phyloP scores from a whole-genome alignment of 2,797 vertebrate genomes.

The Protosalanx chinensis region DNA sequence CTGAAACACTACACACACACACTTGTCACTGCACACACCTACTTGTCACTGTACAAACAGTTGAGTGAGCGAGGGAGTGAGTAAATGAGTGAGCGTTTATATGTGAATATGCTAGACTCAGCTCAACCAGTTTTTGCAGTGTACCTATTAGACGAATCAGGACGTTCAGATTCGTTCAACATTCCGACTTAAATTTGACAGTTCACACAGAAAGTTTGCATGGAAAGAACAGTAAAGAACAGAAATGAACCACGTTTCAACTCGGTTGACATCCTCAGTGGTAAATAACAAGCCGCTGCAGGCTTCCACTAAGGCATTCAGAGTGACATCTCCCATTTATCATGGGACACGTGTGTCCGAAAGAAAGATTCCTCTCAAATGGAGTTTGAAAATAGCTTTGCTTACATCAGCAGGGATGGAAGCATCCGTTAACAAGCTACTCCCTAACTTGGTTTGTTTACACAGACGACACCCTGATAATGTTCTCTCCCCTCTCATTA shows the following conservation, averaged over 20 bases:
- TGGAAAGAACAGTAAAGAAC: no score
- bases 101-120: constrained; percentile 9
- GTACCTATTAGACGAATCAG: constrained; percentile 29
- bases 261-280: not conserved
- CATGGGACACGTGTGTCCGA: constrained; percentile 39
- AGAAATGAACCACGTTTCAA: not conserved
- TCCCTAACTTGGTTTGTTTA: constrained; percentile 63
- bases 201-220: no score
- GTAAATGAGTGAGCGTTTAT: no score
- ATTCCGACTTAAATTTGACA: not conserved
- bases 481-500: constrained; percentile 60
- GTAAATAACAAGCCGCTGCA: not conserved
- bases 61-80: no score
- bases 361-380: constrained; percentile 38
- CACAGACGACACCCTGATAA: constrained; percentile 65
- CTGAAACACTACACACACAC: not conserved
- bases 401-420: constrained; percentile 59
- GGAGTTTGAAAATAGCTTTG: constrained; percentile 50
- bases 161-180: constrained; percentile 21
- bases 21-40: constrained; percentile 12
- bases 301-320: not conserved
- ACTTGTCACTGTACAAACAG: constrained; percentile 10
- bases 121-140: constrained; percentile 13
- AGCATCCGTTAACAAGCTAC: constrained; percentile 54
- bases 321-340: constrained; percentile 29